These are phyloP conservation scores for Chloroclystis v-ata DNA, from an alignment of 2,888 invertebrate species.

Conservation along the genomic window DNA sequence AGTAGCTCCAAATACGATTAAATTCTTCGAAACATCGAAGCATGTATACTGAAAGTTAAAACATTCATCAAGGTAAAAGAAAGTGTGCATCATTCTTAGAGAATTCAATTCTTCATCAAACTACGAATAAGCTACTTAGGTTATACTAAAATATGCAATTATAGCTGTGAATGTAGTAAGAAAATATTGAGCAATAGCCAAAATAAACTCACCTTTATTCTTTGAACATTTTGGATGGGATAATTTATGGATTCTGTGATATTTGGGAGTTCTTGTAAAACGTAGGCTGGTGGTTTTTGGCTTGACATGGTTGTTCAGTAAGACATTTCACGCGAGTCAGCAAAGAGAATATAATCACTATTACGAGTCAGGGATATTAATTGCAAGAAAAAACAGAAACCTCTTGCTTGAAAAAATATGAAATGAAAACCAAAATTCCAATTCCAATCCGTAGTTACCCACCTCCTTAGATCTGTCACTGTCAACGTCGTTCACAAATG, in stretches of 20 bases:
- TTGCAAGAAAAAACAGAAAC: too few species aligned
- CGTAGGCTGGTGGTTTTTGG: constrained; percentile 59
- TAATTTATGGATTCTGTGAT: constrained; percentile 78
- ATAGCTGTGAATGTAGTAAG: background rate
- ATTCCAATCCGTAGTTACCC: too few species aligned
- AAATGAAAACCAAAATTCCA: too few species aligned
- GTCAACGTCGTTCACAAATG: too few species aligned
- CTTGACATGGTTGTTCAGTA: constrained; percentile 53
- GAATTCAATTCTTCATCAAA: too few species aligned
- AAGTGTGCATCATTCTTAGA: too few species aligned
- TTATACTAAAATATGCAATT: too few species aligned
- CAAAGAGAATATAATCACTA: too few species aligned
- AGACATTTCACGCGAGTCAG: constrained; percentile 29
- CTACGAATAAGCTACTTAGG: too few species aligned
- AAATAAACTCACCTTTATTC: constrained; percentile 81
- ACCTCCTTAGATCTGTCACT: too few species aligned
- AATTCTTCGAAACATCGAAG: constrained; percentile 84
- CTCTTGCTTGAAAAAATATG: too few species aligned
- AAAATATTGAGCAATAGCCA: constrained; percentile 45
- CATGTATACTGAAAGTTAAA: constrained; percentile 81
- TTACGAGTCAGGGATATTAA: too few species aligned
- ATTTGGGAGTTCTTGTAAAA: constrained; percentile 77
- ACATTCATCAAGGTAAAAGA: background rate
- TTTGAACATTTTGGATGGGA: constrained; percentile 81
- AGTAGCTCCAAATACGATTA: constrained; percentile 87